Evolutionary conservation across 2,797 vertebrate genomes (phyloP).

Genomic region (Yasuhikotakia modesta): DNA sequence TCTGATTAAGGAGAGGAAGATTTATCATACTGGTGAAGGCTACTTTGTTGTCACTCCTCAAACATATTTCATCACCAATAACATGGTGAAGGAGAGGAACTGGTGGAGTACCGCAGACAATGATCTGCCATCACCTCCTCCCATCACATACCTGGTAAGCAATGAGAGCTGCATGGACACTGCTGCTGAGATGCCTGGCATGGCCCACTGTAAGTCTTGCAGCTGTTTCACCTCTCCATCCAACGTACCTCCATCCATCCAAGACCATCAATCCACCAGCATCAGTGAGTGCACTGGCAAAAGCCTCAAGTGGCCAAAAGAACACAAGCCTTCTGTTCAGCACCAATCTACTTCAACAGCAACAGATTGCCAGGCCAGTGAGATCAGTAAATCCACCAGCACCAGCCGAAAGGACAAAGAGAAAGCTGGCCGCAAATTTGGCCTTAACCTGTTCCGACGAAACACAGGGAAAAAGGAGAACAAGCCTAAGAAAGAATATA

Average conservation of each 20-base stretch:
- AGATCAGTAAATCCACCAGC: conserved; percentile 74
- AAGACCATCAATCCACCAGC: conserved; percentile 72
- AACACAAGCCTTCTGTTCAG: conserved; percentile 75
- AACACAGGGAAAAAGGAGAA: conserved; percentile 84
- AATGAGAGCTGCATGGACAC: conserved; percentile 74
- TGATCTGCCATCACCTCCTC: conserved; percentile 70
- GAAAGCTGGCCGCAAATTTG: conserved; percentile 83
- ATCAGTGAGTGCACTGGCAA: conserved; percentile 76
- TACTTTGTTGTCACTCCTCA: conserved; percentile 94
- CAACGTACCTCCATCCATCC: conserved; percentile 63
- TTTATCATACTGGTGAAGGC: conserved; percentile 94
- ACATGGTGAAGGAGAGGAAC: conserved; percentile 73
- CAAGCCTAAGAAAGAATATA: conserved; percentile 81
- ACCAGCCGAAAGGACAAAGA: conserved; percentile 78
- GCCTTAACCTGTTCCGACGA: conserved; percentile 85
- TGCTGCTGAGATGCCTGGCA: conserved; percentile 58
- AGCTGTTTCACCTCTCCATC: conserved; percentile 76
- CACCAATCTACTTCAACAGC: conserved; percentile 79
- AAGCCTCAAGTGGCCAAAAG: conserved; percentile 75
- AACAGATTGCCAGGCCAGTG: conserved; percentile 75
- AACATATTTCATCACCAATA: conserved; percentile 88
- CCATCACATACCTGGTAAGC: conserved; percentile 83
- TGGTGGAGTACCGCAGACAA: conserved; percentile 67
- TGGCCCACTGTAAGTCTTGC: conserved; percentile 82
- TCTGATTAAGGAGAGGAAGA: conserved; percentile 93